Conservation (phyloP, 2,888 invertebrate species). For the Amphipyra tragopoginis region DNA sequence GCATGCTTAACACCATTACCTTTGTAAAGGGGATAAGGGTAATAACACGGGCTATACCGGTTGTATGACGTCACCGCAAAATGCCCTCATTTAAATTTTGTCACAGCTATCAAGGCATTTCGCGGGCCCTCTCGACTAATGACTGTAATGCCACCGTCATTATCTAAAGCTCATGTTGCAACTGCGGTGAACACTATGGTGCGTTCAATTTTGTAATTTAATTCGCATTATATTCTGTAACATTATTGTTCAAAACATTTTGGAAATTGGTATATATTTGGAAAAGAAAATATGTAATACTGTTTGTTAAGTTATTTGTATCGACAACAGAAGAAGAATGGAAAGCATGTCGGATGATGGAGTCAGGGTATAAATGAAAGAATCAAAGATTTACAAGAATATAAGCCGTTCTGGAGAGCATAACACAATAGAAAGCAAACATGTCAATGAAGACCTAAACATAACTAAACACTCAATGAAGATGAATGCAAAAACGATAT, state of each 20-base stretch:
- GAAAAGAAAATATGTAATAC: too few species aligned
- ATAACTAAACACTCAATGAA: slow-evolving; percentile 36
- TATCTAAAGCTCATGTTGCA: slow-evolving; percentile 26
- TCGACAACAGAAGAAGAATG: too few species aligned
- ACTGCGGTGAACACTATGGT: slow-evolving; percentile 14
- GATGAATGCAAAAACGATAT: slow-evolving; percentile 38
- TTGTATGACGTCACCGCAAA: slow-evolving; percentile 47
- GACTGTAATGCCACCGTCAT: slow-evolving; percentile 36
- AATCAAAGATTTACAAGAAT: too few species aligned
- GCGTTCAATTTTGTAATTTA: slow-evolving; percentile 7
- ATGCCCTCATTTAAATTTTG: slow-evolving; percentile 41
- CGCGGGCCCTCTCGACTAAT: slow-evolving; percentile 28
- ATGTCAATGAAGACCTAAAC: slow-evolving; percentile 3
- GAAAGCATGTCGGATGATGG: too few species aligned
- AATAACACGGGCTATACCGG: slow-evolving; percentile 29
- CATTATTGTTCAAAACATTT: too few species aligned
- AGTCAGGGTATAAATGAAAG: too few species aligned
- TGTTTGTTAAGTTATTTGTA: too few species aligned
- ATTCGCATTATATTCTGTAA: background rate
- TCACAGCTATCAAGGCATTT: slow-evolving; percentile 44
- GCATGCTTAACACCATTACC: slow-evolving; percentile 19
- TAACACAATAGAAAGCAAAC: background rate
- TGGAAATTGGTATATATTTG: too few species aligned
- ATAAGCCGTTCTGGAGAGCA: too few species aligned
- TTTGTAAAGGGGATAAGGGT: slow-evolving; percentile 18